Percentiles rank a stretch among this genome's conserved stretches.
phyloP scores from a whole-genome alignment of 2,888 invertebrate genomes.

The Athalia cordata region DNA sequence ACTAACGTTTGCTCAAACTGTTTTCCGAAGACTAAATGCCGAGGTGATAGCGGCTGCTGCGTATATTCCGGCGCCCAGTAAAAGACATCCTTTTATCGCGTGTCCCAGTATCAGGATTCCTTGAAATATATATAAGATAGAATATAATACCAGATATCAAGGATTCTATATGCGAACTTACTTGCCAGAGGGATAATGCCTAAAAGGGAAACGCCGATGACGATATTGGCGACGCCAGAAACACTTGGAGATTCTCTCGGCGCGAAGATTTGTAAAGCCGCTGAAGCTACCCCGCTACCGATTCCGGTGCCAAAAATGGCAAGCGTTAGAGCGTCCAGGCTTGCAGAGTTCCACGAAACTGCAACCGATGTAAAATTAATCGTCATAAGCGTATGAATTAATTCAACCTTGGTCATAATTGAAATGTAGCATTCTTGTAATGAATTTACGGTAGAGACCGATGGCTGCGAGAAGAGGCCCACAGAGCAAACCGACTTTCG shows the following conservation, averaged over 20 bases:
- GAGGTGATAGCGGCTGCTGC: slow-evolving; percentile 20
- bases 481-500: neutral
- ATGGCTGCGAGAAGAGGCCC: slow-evolving; percentile 25
- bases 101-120: slow-evolving; percentile 25
- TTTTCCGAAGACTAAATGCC: slow-evolving; percentile 9
- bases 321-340: slow-evolving; percentile 36
- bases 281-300: slow-evolving; percentile 28
- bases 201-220: slow-evolving; percentile 24
- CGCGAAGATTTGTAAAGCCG: slow-evolving; percentile 18
- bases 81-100: slow-evolving; percentile 22
- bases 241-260: slow-evolving; percentile 30
- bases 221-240: slow-evolving; percentile 25
- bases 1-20: neutral
- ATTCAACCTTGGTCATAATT: neutral
- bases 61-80: slow-evolving; percentile 39
- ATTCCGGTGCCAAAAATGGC: slow-evolving; percentile 32
- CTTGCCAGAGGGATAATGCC: slow-evolving; percentile 31
- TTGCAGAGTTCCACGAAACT: slow-evolving; percentile 40
- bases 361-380: neutral
- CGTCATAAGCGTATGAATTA: neutral
- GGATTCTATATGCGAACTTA: slow-evolving; percentile 1
- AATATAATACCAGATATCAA: neutral
- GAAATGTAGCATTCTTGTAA: neutral
- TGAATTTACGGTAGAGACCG: slow-evolving; percentile 40
- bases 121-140: neutral